Base-by-base conservation (phyloP, 1,140 invertebrate species). In the Aricia agestis region DNA sequence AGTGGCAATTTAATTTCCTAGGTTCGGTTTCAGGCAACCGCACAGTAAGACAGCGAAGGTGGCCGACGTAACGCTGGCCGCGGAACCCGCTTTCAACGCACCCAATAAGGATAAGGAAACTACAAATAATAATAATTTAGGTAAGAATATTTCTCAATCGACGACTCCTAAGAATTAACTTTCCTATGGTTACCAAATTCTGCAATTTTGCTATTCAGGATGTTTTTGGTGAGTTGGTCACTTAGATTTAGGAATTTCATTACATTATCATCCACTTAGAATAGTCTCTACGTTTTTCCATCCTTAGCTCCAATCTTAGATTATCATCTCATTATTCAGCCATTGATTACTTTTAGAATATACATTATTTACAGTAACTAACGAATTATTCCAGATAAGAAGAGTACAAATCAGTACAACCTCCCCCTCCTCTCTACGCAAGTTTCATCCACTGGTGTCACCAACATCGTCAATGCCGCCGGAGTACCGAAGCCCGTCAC, bases 11-110 rank as follows among this genome's bases (percentile, higher is more conserved):
- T 89, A 79, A 88, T 90, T 84, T 74, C 78, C 69, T 85, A 92
- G 92, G 89, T 92, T 92, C 84, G 92, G 92, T 86, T 92, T 92
- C 86, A 89, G 92, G 82, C 92, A 92, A 78, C 80, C 77, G 69
- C 85, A 87, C 78, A 82, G 76, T 71, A 92, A 92, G 81, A 92
- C 91, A 65, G 92, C 92, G 68, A 89, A 89, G 78, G 92, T 92
- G 73, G 86, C 82, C 67, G 92, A 92, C 84, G 85, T 92, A 70
- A 86, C 82, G 69, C 72, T 87, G 32, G 81, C 82, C 0, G 91
- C 86, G 1, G 92, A 92, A 79, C 89, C 81, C 19, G 92, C 89
- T 58, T 92, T 92, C 80, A 81, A 73, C 73, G 83, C 79, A 57
- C 81, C 84, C 15, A 66, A 70, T 67, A 86, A 87, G 67, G 87